A percentile compares a stretch with the other conserved stretches of the same genome.
Conservation (phyloP, 2,888 invertebrate species). For the Eumacrocentrus americanus region DNA sequence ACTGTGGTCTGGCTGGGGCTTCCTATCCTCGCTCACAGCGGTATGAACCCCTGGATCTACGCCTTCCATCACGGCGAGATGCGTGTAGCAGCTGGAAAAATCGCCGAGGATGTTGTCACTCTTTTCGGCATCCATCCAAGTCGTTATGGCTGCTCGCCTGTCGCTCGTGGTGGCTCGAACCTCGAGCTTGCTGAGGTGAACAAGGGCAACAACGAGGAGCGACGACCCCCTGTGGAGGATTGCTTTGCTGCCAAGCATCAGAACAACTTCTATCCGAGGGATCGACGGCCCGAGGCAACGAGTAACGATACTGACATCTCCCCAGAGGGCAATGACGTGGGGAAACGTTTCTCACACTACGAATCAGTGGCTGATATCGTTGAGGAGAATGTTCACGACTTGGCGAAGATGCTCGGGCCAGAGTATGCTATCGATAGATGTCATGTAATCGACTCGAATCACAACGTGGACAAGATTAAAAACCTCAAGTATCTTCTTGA, state of each 20-base stretch:
- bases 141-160: slow-evolving; percentile 54
- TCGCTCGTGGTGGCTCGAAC: slow-evolving; percentile 51
- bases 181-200: slow-evolving; percentile 51
- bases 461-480: slow-evolving; percentile 55
- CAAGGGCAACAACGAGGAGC: slow-evolving; percentile 48
- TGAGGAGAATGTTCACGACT: slow-evolving; percentile 54
- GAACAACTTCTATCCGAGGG: slow-evolving; percentile 39
- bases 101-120: slow-evolving; percentile 64
- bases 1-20: slow-evolving; percentile 66
- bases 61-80: slow-evolving; percentile 70
- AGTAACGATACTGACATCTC: slow-evolving; percentile 50
- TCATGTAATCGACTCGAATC: slow-evolving; percentile 55
- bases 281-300: slow-evolving; percentile 42
- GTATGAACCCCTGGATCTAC: slow-evolving; percentile 71
- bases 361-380: slow-evolving; percentile 41
- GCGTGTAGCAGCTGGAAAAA: slow-evolving; percentile 65
- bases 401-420: slow-evolving; percentile 56
- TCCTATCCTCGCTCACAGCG: slow-evolving; percentile 67
- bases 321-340: slow-evolving; percentile 44
- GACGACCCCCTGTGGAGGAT: slow-evolving; percentile 49
- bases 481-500: slow-evolving; percentile 54
- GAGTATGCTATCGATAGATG: slow-evolving; percentile 53
- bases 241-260: slow-evolving; percentile 51
- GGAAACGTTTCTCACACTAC: slow-evolving; percentile 6
- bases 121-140: slow-evolving; percentile 56